Evolutionary conservation across 2,797 vertebrate species (phyloP), one percentile per base, ranked within the genome.

Genomic region (Melanotaenia trifasciata): DNA sequence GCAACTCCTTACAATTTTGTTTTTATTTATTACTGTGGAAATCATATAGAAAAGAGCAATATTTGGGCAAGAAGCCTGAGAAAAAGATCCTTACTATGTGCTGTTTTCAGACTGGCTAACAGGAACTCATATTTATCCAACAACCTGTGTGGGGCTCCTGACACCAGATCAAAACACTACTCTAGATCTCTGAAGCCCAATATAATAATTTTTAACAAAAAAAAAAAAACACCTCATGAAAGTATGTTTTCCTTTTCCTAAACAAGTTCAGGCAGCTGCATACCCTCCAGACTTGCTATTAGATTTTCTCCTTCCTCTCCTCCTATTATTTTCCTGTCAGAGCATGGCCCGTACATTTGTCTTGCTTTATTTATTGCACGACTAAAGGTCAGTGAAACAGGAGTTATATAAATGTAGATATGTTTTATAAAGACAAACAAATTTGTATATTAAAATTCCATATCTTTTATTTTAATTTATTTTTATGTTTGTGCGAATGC

Each of bases 401-500:
- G 1, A 40, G 11, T 36, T n/a, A 36, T 4, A 2, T 20, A 59
- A 22, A 53, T 67, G 43, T 11, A 58, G 1, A n/a, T 10, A 47
- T 32, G n/a, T 70, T 63, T 62, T 40, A 24, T 54, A 18, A 61
- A 54, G 14, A 60, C 38, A 68, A 38, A 35, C 1, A 38, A 36
- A 36, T 24, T 20, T 26, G 36, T 58, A n/a, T 43, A 30, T 18
- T 33, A 2, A 50, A 20, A 58, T 24, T 57, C 40, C 51, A 51
- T 66, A 87, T 72, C 1, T 43, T 79, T 74, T 28, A 56, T 56
- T 56, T 70, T 3, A 70, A 28, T 28, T 28, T 28, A 28, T 28
- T 28, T 28, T 28, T n/a, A 79, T 73, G 67, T 62, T 59, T n/a
- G 70, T 24, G 84, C 87, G 90, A 93, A 94, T 62, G 93, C 94